Evolutionary conservation across 1,140 invertebrate genomes (phyloP), one percentile per base, ranked within the genome.

Genomic region (Saccostrea echinata): DNA sequence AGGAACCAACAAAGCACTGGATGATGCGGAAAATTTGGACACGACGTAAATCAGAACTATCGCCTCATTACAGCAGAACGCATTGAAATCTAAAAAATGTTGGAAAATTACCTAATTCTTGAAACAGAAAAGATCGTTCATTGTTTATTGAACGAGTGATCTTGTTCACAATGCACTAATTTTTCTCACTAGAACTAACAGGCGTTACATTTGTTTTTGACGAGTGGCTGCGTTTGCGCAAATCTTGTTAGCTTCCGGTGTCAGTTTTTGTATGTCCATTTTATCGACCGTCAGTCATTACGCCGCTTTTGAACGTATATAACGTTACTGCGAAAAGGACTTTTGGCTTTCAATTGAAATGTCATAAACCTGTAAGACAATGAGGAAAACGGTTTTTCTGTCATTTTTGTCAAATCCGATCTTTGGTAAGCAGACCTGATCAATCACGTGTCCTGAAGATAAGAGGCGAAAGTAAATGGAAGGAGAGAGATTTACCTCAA

Each of bases 361-460:
- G 68, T 76, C 68, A 76, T 76, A 76, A 76, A 76, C 27, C 68
- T 33, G 30, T 35, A 30, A 27, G 27, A 30, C 68, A 76, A 76
- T 76, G 68, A 24, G 30, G 13, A 76, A 76, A 76, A 76, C 68
- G 27, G 30, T 27, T 76, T 76, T 27, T 76, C 68, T 76, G 68
- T 76, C 68, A 76, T 76, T 76, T 76, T 76, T 76, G 68, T 76
- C 68, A 76, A 76, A 76, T 76, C 68, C 68, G 30, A 76, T 76
- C 68, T 76, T 76, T 76, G 68, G 68, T 76, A 76, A 76, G 27
- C 68, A 76, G 27, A 27, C 9, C 68, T 33, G 68, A 76, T 76
- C 68, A 76, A 76, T 76, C 68, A 33, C 68, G 68, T 76, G 68
- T 76, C 68, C 68, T 33, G 68, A 30, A 76, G 68, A 76, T 76